These are phyloP conservation scores for Epinotia demarniana DNA, from an alignment of 2,888 invertebrate species.

Conservation along the genomic window DNA sequence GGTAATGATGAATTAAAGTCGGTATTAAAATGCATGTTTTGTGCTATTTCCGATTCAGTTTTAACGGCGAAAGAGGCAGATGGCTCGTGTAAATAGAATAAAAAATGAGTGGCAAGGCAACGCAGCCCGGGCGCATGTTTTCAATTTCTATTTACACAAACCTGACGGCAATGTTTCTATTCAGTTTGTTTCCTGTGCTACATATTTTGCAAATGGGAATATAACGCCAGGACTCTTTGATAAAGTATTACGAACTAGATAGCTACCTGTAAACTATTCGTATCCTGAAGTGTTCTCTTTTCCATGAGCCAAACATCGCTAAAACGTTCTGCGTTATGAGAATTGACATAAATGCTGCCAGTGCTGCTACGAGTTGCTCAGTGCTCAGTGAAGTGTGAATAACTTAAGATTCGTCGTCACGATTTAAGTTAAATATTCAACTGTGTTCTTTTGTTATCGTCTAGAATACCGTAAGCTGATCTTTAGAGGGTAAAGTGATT, in stretches of 20 bases:
- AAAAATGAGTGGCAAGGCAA: conserved; percentile 69
- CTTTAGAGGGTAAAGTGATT: not conserved
- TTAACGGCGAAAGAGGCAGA: conserved; percentile 76
- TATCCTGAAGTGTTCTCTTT: conserved; percentile 8
- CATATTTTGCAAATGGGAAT: conserved; percentile 38
- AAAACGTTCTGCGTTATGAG: conserved; percentile 18
- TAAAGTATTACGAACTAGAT: conserved; percentile 19
- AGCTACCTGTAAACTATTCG: not conserved
- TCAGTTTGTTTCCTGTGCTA: conserved; percentile 38
- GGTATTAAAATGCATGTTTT: conserved; percentile 66
- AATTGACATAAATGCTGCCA: conserved; percentile 21
- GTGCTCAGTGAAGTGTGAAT: conserved; percentile 22
- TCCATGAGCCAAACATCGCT: conserved; percentile 8
- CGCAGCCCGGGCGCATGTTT: conserved; percentile 60
- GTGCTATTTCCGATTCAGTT: conserved; percentile 74
- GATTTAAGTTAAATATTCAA: conserved; percentile 8
- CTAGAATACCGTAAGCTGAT: not conserved
- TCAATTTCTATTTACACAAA: conserved; percentile 57
- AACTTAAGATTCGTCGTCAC: conserved; percentile 21
- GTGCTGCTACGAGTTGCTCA: no score
- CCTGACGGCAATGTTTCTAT: conserved; percentile 43
- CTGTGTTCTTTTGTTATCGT: not conserved
- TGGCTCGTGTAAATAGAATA: conserved; percentile 76
- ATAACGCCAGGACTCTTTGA: conserved; percentile 25
- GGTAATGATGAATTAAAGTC: conserved; percentile 60